Base-by-base conservation (phyloP, 2,797 vertebrate species). In the Myotis pilosus region DNA sequence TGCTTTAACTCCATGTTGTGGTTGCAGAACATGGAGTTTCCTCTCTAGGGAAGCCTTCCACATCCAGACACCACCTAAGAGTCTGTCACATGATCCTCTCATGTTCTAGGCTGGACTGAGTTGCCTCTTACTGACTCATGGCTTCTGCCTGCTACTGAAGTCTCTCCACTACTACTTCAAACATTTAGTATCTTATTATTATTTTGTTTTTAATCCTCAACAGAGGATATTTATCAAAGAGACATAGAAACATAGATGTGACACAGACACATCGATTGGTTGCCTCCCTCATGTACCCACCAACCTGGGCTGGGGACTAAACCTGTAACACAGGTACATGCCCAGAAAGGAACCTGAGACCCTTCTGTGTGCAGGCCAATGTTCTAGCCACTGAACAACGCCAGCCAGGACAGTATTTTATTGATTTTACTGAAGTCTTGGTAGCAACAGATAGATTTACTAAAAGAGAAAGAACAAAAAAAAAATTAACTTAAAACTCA, bases 401-500 rank as follows among this genome's bases (percentile, higher is more conserved):
- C 57, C 1, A 1, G 25, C 12, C 57, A 60, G 57, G 57, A 5
- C 25, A 66, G 20, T 53, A 62, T 49, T 10, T 49, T 10, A 20
- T 33, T 38, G 4, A 78, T 85, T 85, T 92, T 82, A 90, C 7
- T 62, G 80, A 84, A 82, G 44, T 0, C 5, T 41, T 71, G 22
- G 13, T 36, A 76, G 38, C 6, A 82, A 41, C 3, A 53, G 8
- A 57, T 51, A 9, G 23, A 51, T 75, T 86, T n/a, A 55, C 6
- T 75, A 89, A 74, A 2, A n/a, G 12, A 49, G n/a, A 79, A 72
- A 93, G 20, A 92, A 81, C 16, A 13, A 36, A 11, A 49, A 9
- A 49, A 76, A 85, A 79, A 60, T 1, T 69, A 74, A 68, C 30
- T 80, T n/a, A 81, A 86, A 76, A 47, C 36, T 89, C n/a, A 64